A percentile compares a stretch with the other conserved stretches of the same genome.
Conservation (phyloP, 2,797 vertebrate species). For the Xiphophorus birchmanni region DNA sequence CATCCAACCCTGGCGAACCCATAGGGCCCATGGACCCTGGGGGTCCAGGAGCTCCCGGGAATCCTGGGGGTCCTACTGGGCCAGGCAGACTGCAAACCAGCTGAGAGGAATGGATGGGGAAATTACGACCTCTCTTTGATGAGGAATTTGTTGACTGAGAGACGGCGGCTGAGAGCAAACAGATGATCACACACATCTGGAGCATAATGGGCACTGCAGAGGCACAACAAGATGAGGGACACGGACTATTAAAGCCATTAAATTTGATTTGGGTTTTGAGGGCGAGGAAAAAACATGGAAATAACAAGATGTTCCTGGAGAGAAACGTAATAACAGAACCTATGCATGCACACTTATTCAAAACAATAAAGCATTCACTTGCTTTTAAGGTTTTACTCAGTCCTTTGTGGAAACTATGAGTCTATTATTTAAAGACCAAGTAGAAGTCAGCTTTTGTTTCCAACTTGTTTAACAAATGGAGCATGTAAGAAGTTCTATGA, state of each 20-base stretch:
- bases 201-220: conserved; percentile 82
- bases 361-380: neutral
- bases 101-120: conserved; percentile 83
- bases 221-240: conserved; percentile 25
- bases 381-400: conserved; percentile 3
- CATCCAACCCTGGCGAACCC: conserved; percentile 91
- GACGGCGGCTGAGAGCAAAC: conserved; percentile 79
- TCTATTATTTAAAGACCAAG: neutral
- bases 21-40: conserved; percentile 87
- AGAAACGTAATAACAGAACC: neutral
- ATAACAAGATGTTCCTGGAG: conserved; percentile 6
- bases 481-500: conserved; percentile 9
- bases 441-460: conserved; percentile 2
- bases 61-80: conserved; percentile 86
- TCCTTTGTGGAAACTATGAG: neutral
- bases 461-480: conserved; percentile 18
- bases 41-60: conserved; percentile 84
- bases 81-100: conserved; percentile 92
- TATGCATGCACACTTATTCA: conserved; percentile 7
- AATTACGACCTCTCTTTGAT: conserved; percentile 75
- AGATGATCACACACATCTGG: conserved; percentile 80
- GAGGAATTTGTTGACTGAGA: conserved; percentile 71
- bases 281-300: neutral
- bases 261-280: conserved; percentile 7
- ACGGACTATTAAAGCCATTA: neutral